Base-by-base conservation (phyloP, 2,888 invertebrate genomes). In the Abrostola tripartita region DNA sequence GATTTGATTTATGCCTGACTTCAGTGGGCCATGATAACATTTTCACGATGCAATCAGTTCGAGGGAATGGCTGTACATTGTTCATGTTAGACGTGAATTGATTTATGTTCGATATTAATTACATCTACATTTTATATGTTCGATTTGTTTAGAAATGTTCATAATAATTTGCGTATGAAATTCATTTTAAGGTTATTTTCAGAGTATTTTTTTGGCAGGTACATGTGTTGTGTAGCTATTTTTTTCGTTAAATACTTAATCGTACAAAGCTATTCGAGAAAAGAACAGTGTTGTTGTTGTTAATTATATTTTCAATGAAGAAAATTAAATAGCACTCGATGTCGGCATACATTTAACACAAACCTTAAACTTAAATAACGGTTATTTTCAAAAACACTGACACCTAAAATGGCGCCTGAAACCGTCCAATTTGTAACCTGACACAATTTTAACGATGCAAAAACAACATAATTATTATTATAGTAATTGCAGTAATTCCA, bases 401-500 rank as follows among this genome's bases (percentile, higher is more conserved):
- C 53, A 71, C 51, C 51, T 65, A 61, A 57, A 61, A 66, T 37
- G 38, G 37, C 57, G 59, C 40, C 36, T 10, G 9, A 35, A 54
- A 38, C 35, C 53, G 51, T 47, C 50, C 61, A 61, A 78, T 78
- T 78, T 74, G 74, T 65, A 78, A 73, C 62, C 42, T 76, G 41
- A 71, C 78, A 63, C 52, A 60, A 74, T 67, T 74, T 75, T 65
- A 70, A 74, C 50, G 68, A 52, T 50, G 47, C 59, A 61, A 68
- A 67, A 63, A 68, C 61, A 68, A 57, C 54, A 47, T 71, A n/a
- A n/a, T n/a, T n/a, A n/a, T n/a, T n/a, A 64, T 73, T 65, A 71
- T 70, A 56, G 70, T 73, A 77, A 76, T 75, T 70, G 68, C 61
- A 56, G 63, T 73, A 75, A 80, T 79, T 74, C 55, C 65, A 64